Conservation (phyloP, 1,140 invertebrate species). For the Bombus vancouverensis region DNA sequence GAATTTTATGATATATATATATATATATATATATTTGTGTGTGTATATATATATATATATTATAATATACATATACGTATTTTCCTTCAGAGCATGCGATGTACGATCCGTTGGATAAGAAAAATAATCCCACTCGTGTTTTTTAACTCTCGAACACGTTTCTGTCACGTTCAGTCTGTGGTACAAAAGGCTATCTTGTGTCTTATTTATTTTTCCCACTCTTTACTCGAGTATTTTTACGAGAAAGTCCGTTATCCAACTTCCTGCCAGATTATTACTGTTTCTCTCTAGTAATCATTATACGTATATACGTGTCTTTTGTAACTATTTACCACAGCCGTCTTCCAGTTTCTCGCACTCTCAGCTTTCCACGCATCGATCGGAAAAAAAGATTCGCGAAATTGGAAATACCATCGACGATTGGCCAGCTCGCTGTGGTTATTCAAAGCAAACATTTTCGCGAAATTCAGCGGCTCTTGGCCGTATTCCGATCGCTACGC, state of each 20-base stretch:
- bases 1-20: slow-evolving; percentile 15
- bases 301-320: slow-evolving; percentile 6
- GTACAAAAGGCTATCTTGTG: background rate
- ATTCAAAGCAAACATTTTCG: background rate
- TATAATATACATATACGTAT: slow-evolving; percentile 42
- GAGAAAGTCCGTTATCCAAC: slow-evolving; percentile 8
- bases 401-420: background rate
- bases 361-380: slow-evolving; percentile 33
- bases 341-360: slow-evolving; percentile 53
- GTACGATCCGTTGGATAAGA: slow-evolving; percentile 49
- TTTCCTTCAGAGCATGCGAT: slow-evolving; percentile 59
- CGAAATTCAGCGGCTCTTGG: background rate
- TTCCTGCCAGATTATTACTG: background rate
- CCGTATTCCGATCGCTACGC: background rate
- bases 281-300: slow-evolving; percentile 10
- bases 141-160: slow-evolving; percentile 39
- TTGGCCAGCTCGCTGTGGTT: background rate
- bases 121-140: slow-evolving; percentile 34
- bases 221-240: slow-evolving; percentile 1
- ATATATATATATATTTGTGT: slow-evolving; percentile 1
- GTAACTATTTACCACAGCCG: slow-evolving; percentile 13
- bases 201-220: background rate
- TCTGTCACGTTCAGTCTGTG: slow-evolving; percentile 10
- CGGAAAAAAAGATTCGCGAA: background rate
- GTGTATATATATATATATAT: background rate